Percentiles rank a stretch among this genome's conserved stretches.
Evolutionary conservation across 2,113 vertebrate genomes (phyloP).

Genomic region (Erinaceus europaeus): DNA sequence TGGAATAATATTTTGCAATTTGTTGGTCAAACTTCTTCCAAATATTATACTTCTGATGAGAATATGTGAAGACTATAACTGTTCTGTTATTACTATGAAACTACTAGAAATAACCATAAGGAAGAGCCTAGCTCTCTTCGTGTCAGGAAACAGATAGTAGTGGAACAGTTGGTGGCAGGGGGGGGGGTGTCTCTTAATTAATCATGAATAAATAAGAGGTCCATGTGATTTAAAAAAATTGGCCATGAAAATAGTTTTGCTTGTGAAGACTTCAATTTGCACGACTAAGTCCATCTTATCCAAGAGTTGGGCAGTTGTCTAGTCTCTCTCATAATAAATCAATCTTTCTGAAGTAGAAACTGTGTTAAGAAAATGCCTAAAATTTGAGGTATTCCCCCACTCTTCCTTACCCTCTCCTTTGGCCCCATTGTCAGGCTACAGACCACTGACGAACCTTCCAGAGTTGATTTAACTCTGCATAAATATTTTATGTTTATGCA

Average conservation of each 20-base stretch:
- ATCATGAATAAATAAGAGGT: not conserved
- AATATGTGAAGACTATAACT: not conserved
- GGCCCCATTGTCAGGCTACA: not conserved
- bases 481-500: too few relatives aligned
- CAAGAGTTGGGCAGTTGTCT: too few relatives aligned
- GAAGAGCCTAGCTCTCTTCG: not conserved
- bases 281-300: too few relatives aligned
- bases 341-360: too few relatives aligned
- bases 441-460: too few relatives aligned
- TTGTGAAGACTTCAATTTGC: too few relatives aligned
- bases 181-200: not conserved
- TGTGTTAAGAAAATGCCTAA: not conserved
- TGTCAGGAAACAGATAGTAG: slow-evolving; percentile 5
- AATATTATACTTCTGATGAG: slow-evolving; percentile 19
- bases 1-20: not conserved
- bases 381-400: not conserved
- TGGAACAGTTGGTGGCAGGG: not conserved
- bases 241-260: too few relatives aligned
- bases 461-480: too few relatives aligned
- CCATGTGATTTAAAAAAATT: not conserved
- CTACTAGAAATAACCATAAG: not conserved
- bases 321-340: too few relatives aligned
- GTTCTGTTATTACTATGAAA: not conserved
- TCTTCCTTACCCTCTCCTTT: not conserved
- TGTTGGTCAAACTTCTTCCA: not conserved